Conservation (phyloP, 1,140 invertebrate species). For the Anagrus nilaparvatae region DNA sequence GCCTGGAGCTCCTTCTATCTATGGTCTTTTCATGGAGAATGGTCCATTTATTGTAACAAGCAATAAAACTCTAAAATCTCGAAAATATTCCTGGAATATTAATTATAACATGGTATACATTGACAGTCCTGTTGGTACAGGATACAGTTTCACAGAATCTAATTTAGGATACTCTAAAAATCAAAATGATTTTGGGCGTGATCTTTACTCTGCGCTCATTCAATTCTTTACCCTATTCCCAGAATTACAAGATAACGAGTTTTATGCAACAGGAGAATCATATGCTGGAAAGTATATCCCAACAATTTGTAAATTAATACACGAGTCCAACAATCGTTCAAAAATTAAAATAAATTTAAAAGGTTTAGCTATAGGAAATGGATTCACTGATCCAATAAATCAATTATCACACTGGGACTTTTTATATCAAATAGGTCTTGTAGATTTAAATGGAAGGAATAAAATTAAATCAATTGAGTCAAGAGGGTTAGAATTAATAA, state of each 20-base stretch:
- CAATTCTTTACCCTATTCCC: constrained; percentile 69
- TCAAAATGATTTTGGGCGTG: constrained; percentile 54
- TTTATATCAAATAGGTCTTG: constrained; percentile 68
- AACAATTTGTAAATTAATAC: constrained; percentile 64
- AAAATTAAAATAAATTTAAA: constrained; percentile 53
- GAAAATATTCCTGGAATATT: constrained; percentile 64
- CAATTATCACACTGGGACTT: constrained; percentile 71
- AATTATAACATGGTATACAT: constrained; percentile 70
- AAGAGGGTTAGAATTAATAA: constrained; percentile 47
- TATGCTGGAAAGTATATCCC: constrained; percentile 80
- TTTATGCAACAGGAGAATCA: constrained; percentile 76
- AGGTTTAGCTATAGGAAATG: constrained; percentile 77
- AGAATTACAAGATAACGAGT: constrained; percentile 51
- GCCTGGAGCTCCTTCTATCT: constrained; percentile 69
- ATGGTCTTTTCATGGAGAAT: constrained; percentile 71
- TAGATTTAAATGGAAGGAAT: constrained; percentile 54
- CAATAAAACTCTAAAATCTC: constrained; percentile 45
- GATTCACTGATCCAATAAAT: constrained; percentile 67
- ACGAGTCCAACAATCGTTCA: constrained; percentile 53
- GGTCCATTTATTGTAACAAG: constrained; percentile 60
- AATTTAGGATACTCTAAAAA: constrained; percentile 52
- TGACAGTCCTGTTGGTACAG: constrained; percentile 78
- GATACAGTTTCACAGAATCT: constrained; percentile 62
- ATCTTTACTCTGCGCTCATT: constrained; percentile 52
- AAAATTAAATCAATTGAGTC: constrained; percentile 52